phyloP scores from a whole-genome alignment of 1,140 invertebrate species.

The Drosophila subobscura region DNA sequence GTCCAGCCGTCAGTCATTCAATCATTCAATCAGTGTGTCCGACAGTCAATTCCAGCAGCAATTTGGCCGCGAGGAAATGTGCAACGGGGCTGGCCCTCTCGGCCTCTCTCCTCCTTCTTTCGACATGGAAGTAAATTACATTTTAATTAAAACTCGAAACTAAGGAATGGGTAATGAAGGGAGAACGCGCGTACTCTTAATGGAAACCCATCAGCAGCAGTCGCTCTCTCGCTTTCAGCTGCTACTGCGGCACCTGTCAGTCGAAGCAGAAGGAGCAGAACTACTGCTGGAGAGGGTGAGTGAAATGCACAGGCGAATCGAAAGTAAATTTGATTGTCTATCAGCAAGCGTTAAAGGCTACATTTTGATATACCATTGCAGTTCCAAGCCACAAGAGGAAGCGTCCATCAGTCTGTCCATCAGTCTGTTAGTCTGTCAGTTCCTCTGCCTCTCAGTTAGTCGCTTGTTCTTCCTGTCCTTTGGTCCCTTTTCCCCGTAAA shows the following conservation, averaged over 20 bases:
- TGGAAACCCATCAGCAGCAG: slow-evolving; percentile 62
- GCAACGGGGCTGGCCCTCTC: slow-evolving; percentile 2
- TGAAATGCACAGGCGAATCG: slow-evolving; percentile 33
- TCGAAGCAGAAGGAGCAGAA: slow-evolving; percentile 19
- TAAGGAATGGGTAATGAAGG: slow-evolving; percentile 5
- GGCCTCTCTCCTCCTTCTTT: slow-evolving; percentile 7
- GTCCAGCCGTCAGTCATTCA: slow-evolving; percentile 24
- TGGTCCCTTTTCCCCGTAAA: background rate
- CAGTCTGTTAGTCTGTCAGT: background rate
- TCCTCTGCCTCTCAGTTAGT: background rate
- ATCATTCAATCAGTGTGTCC: slow-evolving; percentile 38
- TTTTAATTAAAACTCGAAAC: slow-evolving; percentile 74
- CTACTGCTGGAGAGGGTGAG: slow-evolving; percentile 18
- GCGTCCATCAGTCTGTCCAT: background rate
- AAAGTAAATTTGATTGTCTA: slow-evolving; percentile 70
- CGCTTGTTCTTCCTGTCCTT: slow-evolving; percentile 1
- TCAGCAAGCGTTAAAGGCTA: slow-evolving; percentile 46
- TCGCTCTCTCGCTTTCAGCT: slow-evolving; percentile 16
- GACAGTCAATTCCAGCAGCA: slow-evolving; percentile 25
- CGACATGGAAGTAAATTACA: slow-evolving; percentile 70
- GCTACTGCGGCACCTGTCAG: slow-evolving; percentile 24
- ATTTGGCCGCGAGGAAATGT: slow-evolving; percentile 27
- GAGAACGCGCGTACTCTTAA: slow-evolving; percentile 32
- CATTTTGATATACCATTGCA: slow-evolving; percentile 53
- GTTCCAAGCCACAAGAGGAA: slow-evolving; percentile 30